phyloP scores from a whole-genome alignment of 2,888 invertebrate genomes.

The Thalpophila matura region DNA sequence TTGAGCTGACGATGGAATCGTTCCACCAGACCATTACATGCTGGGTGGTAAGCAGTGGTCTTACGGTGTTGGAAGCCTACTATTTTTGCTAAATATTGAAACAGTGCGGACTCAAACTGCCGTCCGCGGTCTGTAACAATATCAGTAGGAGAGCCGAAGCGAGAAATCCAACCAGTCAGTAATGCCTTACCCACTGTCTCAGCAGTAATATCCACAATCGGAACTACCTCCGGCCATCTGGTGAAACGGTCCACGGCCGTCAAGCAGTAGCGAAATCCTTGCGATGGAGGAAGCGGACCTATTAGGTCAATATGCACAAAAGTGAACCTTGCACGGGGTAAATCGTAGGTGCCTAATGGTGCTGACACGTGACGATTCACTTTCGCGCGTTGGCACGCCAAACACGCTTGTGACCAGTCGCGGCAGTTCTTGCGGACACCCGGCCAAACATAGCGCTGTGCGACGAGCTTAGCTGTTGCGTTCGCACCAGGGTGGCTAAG shows the following conservation, averaged over 20 bases:
- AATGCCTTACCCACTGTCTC: too few relatives aligned
- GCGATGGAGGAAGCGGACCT: conserved; percentile 9
- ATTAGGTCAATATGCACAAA: too few relatives aligned
- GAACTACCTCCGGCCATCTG: too few relatives aligned
- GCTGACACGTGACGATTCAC: neutral
- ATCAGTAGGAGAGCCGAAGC: too few relatives aligned
- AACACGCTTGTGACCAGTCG: neutral
- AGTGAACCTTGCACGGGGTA: neutral
- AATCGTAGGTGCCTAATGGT: neutral
- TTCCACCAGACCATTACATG: neutral
- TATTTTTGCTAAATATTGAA: too few relatives aligned
- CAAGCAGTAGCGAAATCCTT: conserved; percentile 14
- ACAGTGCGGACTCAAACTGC: too few relatives aligned
- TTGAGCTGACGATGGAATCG: neutral
- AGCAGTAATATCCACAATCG: too few relatives aligned
- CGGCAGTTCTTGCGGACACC: neutral
- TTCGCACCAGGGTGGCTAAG: neutral
- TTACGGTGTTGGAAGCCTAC: too few relatives aligned
- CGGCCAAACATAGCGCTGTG: neutral
- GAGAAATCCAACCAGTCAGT: too few relatives aligned
- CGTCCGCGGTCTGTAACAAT: too few relatives aligned
- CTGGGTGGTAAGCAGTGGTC: too few relatives aligned
- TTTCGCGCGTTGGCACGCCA: conserved; percentile 4
- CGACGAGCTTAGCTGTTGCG: neutral
- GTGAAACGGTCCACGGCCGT: conserved; percentile 18